phyloP scores from a whole-genome alignment of 2,113 vertebrate species.

The Eclectus roratus region DNA sequence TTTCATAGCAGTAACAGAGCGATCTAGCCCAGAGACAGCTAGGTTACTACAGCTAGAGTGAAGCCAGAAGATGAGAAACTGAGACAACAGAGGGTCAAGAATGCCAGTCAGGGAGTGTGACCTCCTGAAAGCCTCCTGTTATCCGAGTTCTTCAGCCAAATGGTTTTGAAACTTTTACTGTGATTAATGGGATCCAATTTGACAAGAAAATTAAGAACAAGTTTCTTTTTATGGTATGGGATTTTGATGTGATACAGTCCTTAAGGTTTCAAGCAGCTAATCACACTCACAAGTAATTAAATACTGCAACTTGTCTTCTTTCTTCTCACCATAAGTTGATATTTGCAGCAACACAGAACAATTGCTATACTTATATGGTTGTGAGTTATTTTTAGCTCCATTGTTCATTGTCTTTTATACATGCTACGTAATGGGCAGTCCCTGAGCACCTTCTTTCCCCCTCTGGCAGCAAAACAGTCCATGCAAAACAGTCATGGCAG shows the following conservation, averaged over 20 bases:
- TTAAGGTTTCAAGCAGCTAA: conserved; percentile 15
- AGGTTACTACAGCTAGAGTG: background rate
- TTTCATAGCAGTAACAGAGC: background rate
- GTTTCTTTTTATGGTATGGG: background rate
- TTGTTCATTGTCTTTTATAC: conserved; percentile 18
- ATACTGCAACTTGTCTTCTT: background rate
- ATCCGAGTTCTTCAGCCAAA: conserved; percentile 15
- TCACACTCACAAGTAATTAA: conserved; percentile 38
- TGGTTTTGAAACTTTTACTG: conserved; percentile 6
- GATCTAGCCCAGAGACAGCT: background rate
- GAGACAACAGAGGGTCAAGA: conserved; percentile 20
- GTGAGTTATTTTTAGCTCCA: background rate
- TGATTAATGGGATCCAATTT: conserved; percentile 34
- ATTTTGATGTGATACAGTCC: conserved; percentile 16
- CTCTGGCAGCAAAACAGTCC: background rate
- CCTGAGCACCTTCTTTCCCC: background rate
- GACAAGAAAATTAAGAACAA: conserved; percentile 31
- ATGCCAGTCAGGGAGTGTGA: background rate
- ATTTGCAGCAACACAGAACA: conserved; percentile 9
- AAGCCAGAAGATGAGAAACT: conserved; percentile 18
- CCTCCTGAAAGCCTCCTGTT: conserved; percentile 1
- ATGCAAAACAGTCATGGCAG: background rate
- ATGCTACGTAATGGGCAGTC: background rate
- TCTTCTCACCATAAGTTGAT: conserved; percentile 6
- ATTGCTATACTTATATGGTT: background rate